Evolutionary conservation across 2,113 vertebrate species (phyloP), one percentile per base, ranked within the genome.

Genomic region (Thamnaconus septentrionalis): DNA sequence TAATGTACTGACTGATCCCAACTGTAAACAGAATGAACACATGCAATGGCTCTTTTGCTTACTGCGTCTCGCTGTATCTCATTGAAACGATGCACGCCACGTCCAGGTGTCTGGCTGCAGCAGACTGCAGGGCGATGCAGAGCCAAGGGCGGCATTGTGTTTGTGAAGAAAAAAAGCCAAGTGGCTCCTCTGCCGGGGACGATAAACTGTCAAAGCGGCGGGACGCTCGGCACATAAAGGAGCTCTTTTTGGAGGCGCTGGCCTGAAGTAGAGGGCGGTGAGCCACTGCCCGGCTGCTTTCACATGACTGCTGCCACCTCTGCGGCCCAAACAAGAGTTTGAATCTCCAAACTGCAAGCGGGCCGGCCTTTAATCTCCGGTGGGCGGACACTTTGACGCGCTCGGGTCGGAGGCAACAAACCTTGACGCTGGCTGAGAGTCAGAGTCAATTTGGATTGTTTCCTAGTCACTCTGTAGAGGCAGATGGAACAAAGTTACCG

Each of bases 311-410:
- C 6, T 8, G 39, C 5, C 44, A 51, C 31, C 9, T n/a, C 18
- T 46, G 3, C 41, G 12, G 39, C 11, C 7, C 55, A 48, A 58
- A 42, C 48, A 56, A 47, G 52, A 9, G 31, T 41, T 31, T 56
- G 43, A 64, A 62, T 61, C 40, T 39, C n/a, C 2, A 50, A 10
- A 50, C 40, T 18, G 42, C 53, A 58, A 53, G 68, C 6, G 54
- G 73, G 53, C 43, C 3, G 45, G 61, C 59, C 48, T 69, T 76
- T 66, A 76, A 72, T 79, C 48, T 64, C 9, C 18, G 66, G 57
- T 75, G 58, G 71, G 52, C 2, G 56, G 71, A 75, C 69, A 66
- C 61, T 49, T 71, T 49, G 63, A 40, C 57, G 60, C 49, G 66
- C 50, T 51, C 0, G 58, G 55, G 69, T 78, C 71, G 56, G 58